Percentiles rank a stretch among this genome's conserved stretches.
Conservation (phyloP, 2,113 vertebrate species). For the Hypanus sabinus region DNA sequence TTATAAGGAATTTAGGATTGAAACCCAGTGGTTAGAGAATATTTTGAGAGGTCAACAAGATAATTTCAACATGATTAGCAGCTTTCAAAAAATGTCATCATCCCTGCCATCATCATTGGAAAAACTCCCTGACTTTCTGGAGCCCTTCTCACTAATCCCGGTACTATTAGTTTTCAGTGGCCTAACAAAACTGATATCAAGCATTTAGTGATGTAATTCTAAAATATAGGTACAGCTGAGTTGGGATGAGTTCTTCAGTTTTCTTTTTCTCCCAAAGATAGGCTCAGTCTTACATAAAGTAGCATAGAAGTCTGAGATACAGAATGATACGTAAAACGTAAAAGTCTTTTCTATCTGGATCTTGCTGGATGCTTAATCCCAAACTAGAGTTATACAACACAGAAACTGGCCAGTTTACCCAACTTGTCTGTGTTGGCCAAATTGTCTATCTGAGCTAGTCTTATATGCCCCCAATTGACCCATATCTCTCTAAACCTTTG, state of each 20-base stretch:
- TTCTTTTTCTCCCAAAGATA: neutral
- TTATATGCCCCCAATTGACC: too few species aligned
- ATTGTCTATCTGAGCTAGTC: too few species aligned
- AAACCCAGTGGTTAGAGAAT: neutral
- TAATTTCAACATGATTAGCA: neutral
- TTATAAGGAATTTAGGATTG: neutral
- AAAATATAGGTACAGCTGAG: neutral
- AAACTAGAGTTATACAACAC: too few species aligned
- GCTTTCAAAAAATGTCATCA: neutral
- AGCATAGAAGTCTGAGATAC: neutral
- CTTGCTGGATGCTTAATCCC: neutral
- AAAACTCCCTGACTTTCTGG: neutral
- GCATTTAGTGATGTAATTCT: neutral
- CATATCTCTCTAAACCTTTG: too few species aligned
- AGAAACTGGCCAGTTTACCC: too few species aligned
- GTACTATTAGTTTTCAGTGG: neutral
- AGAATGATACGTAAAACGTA: neutral
- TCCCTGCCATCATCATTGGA: neutral
- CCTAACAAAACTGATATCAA: neutral
- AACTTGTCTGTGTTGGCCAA: too few species aligned
- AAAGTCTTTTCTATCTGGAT: neutral
- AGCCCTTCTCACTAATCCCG: neutral
- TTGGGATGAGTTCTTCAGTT: neutral
- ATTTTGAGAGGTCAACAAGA: neutral
- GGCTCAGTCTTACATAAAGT: neutral